phyloP scores from a whole-genome alignment of 2,888 invertebrate species.

The Platypus cylindrus region DNA sequence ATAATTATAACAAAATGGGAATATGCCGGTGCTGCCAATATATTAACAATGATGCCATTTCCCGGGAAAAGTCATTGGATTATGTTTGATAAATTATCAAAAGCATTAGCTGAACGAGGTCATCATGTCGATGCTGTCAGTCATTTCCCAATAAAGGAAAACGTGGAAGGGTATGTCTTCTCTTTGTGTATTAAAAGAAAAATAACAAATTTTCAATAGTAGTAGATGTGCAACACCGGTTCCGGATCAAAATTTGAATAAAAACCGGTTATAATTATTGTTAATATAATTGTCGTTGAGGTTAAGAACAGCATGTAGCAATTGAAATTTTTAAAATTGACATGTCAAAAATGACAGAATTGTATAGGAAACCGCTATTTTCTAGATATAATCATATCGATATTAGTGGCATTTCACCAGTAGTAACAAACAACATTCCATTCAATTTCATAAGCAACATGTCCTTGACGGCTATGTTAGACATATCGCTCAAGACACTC shows the following conservation, averaged over 20 bases:
- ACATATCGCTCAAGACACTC: constrained; percentile 4
- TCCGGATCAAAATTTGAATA: too few relatives aligned
- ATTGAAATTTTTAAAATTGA: too few relatives aligned
- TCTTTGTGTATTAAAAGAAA: neutral
- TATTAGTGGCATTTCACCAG: constrained; percentile 18
- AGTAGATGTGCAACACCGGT: too few relatives aligned
- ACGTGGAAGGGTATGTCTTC: constrained; percentile 37
- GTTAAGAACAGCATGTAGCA: too few relatives aligned
- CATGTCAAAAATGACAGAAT: too few relatives aligned
- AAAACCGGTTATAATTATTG: too few relatives aligned
- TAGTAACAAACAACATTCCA: constrained; percentile 18
- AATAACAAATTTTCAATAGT: too few relatives aligned
- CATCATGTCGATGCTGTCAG: constrained; percentile 57
- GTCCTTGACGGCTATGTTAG: constrained; percentile 1
- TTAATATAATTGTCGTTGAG: too few relatives aligned
- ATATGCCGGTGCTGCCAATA: too few relatives aligned
- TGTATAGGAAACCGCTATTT: too few relatives aligned
- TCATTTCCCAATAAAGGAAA: constrained; percentile 43
- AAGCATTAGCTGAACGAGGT: constrained; percentile 46
- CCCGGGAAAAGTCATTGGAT: constrained; percentile 57
- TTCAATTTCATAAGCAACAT: constrained; percentile 7
- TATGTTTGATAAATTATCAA: constrained; percentile 46
- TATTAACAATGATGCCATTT: constrained; percentile 54
- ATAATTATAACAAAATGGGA: too few relatives aligned
- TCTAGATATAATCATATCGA: constrained; percentile 21